Base-by-base conservation (phyloP, 2,113 vertebrate species). In the Tachycineta bicolor region DNA sequence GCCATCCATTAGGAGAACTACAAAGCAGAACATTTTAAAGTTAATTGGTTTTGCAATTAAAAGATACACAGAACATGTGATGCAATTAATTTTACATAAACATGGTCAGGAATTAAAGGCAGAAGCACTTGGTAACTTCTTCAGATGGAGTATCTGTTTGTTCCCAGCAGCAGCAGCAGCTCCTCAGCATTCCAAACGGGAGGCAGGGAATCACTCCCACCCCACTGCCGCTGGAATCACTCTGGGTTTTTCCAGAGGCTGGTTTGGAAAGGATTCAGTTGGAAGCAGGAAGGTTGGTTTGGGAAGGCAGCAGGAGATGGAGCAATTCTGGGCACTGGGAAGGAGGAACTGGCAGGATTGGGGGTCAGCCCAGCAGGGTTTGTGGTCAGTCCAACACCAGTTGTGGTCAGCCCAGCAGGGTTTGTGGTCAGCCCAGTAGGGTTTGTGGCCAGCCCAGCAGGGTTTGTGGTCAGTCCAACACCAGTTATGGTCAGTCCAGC, bases 41-140 rank as follows among this genome's bases (percentile, higher is more conserved):
- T 95, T 97, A 97, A 96, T 97, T 93, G 91, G 68, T 60, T 98
- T 96, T 94, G 86, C 95, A 96, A 87, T 97, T 94, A 91, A 96
- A 95, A 94, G 93, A 91, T 59, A 77, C 71, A 59, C 62, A 16
- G 92, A 94, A 95, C 95, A 96, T 89, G 78, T 25, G 70, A 87
- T 44, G 58, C 91, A 77, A 94, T 95, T 96, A 92, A 95, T 96
- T 97, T 95, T 83, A 74, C 93, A 91, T 89, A 73, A 90, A 62
- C 59, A 34, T 47, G 83, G 87, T 68, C 58, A 56, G 90, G 90
- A 95, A 78, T 88, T 58, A 87, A 83, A 91, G 16, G 31, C 53
- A 55, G 87, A 59, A 90, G 74, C 67, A 63, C 85, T 92, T 11
- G 79, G 83, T 73, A 71, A 22, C 73, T 79, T 60, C 89, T 87